These are phyloP conservation scores for Nesogale talazaci DNA, from an alignment of 2,113 vertebrate species.

Conservation along the genomic window DNA sequence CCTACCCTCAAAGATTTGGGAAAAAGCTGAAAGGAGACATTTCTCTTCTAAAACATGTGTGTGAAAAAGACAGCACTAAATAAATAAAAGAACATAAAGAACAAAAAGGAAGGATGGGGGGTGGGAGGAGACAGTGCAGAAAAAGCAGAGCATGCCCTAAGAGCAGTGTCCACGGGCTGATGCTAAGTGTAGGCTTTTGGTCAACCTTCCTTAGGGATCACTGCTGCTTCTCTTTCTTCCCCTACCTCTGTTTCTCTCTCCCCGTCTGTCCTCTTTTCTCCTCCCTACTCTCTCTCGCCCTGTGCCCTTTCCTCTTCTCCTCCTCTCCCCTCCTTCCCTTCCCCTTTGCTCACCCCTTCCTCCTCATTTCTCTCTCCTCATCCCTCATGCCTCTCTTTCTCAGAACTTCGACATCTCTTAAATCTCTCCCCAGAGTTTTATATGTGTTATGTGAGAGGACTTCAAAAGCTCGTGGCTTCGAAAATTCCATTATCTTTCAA, in stretches of 20 bases:
- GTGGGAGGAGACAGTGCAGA: too few species aligned
- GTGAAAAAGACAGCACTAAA: slow-evolving; percentile 10
- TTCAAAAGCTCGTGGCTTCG: too few species aligned
- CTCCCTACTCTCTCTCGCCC: neutral
- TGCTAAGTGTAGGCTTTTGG: neutral
- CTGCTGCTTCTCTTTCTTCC: neutral
- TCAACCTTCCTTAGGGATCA: neutral
- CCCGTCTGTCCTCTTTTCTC: too few species aligned
- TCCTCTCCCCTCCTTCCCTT: too few species aligned
- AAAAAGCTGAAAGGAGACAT: neutral
- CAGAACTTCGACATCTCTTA: neutral
- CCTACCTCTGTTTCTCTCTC: fast-evolving
- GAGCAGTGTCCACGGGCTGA: neutral
- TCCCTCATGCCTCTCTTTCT: too few species aligned
- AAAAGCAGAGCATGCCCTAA: too few species aligned
- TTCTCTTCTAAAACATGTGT: slow-evolving; percentile 18
- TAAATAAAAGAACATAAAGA: neutral
- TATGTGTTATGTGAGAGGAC: neutral
- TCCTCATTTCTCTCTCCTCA: too few species aligned
- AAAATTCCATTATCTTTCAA: too few species aligned
- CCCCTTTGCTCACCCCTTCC: too few species aligned
- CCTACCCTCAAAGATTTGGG: neutral
- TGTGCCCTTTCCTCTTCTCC: too few species aligned
- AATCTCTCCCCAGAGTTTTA: neutral
- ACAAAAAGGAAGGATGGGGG: neutral